Conservation (phyloP, 2,113 vertebrate species). For the Limnothrissa miodon region DNA sequence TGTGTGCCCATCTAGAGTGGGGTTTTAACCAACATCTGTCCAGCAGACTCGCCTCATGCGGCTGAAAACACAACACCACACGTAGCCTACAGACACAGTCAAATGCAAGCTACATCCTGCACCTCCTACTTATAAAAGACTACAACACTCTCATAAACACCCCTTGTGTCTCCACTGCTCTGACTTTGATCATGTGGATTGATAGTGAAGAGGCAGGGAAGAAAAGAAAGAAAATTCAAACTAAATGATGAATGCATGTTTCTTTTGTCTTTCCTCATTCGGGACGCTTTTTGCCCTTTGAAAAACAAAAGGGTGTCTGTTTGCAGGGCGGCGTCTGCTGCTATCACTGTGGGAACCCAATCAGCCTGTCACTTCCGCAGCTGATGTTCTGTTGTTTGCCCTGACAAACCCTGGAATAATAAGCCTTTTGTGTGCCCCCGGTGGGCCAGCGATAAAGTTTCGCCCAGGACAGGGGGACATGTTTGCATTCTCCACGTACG, state of each 20-base stretch:
- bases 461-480: slow-evolving; percentile 81
- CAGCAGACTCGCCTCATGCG: slow-evolving; percentile 69
- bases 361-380: slow-evolving; percentile 93
- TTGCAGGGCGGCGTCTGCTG: slow-evolving; percentile 80
- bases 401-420: slow-evolving; percentile 85
- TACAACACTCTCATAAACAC: slow-evolving; percentile 19
- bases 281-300: slow-evolving; percentile 47
- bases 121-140: slow-evolving; percentile 30
- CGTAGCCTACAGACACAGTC: slow-evolving; percentile 69
- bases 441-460: slow-evolving; percentile 91
- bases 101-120: slow-evolving; percentile 24
- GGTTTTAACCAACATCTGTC: slow-evolving; percentile 87
- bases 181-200: slow-evolving; percentile 9
- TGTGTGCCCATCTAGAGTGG: slow-evolving; percentile 66
- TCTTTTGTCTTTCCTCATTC: neutral
- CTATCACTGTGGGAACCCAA: slow-evolving; percentile 96
- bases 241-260: neutral
- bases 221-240: slow-evolving; percentile 34
- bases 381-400: slow-evolving; percentile 82
- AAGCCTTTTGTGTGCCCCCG: slow-evolving; percentile 83
- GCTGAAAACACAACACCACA: slow-evolving; percentile 68
- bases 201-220: slow-evolving; percentile 27
- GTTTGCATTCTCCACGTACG: slow-evolving; percentile 91
- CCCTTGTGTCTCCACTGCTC: slow-evolving; percentile 14
- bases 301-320: slow-evolving; percentile 88